phyloP scores from a whole-genome alignment of 2,113 vertebrate species.

The Pituophis catenifer region DNA sequence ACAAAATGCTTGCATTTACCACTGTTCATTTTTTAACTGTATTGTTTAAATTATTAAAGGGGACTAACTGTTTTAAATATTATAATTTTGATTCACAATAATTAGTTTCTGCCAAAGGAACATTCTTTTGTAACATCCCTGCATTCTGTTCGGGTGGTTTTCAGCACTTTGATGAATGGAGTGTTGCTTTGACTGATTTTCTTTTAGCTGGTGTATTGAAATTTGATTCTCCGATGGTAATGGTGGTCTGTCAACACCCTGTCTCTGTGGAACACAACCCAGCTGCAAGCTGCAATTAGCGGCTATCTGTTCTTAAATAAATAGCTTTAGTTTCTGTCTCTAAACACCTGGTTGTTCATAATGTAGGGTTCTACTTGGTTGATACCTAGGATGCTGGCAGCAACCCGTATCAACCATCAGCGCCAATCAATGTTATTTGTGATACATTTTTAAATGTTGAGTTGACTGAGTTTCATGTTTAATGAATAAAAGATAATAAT shows the following conservation, averaged over 20 bases:
- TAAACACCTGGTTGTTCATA: not conserved
- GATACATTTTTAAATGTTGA: too few species aligned
- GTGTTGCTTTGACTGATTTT: constrained; percentile 10
- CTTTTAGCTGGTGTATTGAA: constrained; percentile 13
- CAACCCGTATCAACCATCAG: too few species aligned
- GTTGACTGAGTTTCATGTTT: too few species aligned
- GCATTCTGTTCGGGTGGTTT: not conserved
- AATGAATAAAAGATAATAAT: too few species aligned
- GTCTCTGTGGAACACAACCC: constrained; percentile 20
- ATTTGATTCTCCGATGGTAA: not conserved
- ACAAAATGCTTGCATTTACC: too few species aligned
- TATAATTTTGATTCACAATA: not conserved
- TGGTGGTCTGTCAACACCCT: constrained; percentile 24
- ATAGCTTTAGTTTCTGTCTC: constrained; percentile 6
- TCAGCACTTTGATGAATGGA: constrained; percentile 11
- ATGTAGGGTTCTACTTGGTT: not conserved
- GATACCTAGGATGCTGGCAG: too few species aligned
- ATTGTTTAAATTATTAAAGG: too few species aligned
- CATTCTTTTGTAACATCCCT: not conserved
- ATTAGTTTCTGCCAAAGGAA: not conserved
- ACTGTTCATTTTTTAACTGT: too few species aligned
- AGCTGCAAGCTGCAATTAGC: constrained; percentile 26
- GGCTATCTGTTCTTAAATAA: constrained; percentile 18
- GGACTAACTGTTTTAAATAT: too few species aligned
- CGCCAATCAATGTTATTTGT: too few species aligned